These are phyloP conservation scores for Physella acuta DNA, from an alignment of 1,140 invertebrate genomes.

Conservation along the genomic window DNA sequence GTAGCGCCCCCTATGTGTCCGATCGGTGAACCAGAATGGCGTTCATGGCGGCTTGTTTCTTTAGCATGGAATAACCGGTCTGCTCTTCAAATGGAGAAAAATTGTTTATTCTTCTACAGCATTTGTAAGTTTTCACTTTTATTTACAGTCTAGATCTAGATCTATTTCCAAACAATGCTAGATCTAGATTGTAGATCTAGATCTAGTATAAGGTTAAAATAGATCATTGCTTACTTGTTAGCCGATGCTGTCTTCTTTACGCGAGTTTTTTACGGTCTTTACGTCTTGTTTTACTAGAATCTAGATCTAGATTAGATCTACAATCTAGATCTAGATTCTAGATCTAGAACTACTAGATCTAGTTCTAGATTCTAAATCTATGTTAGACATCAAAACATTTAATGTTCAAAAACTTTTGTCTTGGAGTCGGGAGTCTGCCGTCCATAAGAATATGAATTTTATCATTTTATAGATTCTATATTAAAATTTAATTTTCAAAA, in stretches of 20 bases:
- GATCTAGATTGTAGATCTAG: not conserved
- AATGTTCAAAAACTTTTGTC: no score
- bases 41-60: constrained; percentile 10
- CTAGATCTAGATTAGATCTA: not conserved
- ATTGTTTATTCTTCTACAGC: not conserved
- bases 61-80: not conserved
- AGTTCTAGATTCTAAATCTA: not conserved
- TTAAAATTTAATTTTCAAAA: no score
- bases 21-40: constrained; percentile 12
- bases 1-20: constrained; percentile 20
- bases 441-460: no score
- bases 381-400: no score
- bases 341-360: not conserved
- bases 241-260: no score
- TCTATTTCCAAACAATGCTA: not conserved
- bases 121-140: not conserved
- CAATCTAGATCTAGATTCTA: not conserved
- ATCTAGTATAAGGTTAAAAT: not conserved
- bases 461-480: no score
- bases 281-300: not conserved
- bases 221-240: no score
- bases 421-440: no score
- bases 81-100: not conserved
- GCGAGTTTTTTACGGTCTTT: no score
- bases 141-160: not conserved